A percentile compares a stretch with the other conserved stretches of the same genome.
These are phyloP conservation scores for Tachina grossa DNA, from an alignment of 2,888 invertebrate genomes.

Conservation along the genomic window DNA sequence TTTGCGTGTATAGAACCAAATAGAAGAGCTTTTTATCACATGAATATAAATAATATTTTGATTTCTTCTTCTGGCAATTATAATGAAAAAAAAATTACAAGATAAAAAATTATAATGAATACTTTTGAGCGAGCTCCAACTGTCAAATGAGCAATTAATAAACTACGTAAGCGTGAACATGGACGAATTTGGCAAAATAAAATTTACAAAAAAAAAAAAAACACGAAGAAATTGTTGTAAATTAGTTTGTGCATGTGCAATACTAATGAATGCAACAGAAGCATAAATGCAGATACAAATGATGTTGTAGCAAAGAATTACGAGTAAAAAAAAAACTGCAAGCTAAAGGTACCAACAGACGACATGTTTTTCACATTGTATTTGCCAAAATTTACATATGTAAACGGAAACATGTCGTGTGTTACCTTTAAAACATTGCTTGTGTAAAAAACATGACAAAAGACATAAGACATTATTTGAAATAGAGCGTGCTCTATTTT, in stretches of 20 bases:
- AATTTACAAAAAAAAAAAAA: not conserved
- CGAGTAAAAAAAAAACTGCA: not conserved
- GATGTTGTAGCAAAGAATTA: too few relatives aligned
- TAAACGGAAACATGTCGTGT: too few relatives aligned
- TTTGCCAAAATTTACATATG: too few relatives aligned
- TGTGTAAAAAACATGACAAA: too few relatives aligned
- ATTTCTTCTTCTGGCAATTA: constrained; percentile 11
- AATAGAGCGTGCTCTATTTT: too few relatives aligned
- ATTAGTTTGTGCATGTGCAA: constrained; percentile 35
- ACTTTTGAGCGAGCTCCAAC: constrained; percentile 66
- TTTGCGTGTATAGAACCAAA: not conserved
- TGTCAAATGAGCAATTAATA: constrained; percentile 75
- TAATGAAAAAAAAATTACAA: constrained; percentile 19
- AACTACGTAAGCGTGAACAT: constrained; percentile 73
- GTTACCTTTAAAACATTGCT: too few relatives aligned
- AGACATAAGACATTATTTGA: too few relatives aligned
- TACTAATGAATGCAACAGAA: constrained; percentile 32
- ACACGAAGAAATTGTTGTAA: not conserved
- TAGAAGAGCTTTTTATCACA: constrained; percentile 17
- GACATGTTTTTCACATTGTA: too few relatives aligned
- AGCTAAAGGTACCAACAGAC: too few relatives aligned
- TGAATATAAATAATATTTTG: not conserved
- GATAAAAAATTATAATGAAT: constrained; percentile 62
- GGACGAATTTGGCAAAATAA: constrained; percentile 66
- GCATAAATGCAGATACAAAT: not conserved